Percentiles rank a stretch among this genome's conserved stretches.
Evolutionary conservation across 2,888 invertebrate species (phyloP).

Genomic region (Drosophila atripex): DNA sequence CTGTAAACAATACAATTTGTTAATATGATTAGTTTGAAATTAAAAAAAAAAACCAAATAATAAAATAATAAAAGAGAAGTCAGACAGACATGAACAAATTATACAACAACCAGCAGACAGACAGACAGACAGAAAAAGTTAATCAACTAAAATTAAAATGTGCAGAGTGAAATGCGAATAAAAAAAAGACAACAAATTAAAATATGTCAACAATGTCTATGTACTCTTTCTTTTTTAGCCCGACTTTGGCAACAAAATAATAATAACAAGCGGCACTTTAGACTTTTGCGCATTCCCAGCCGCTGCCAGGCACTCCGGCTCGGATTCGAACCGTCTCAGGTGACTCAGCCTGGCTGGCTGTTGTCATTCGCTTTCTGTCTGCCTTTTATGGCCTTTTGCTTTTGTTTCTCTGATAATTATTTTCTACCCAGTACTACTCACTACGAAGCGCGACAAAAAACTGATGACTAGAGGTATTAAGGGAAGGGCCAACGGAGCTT

Average conservation of each 20-base stretch:
- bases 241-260: constrained; percentile 32
- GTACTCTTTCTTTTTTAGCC: constrained; percentile 26
- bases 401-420: constrained; percentile 39
- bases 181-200: constrained; percentile 26
- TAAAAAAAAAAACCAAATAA: neutral
- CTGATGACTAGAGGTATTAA: no score
- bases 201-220: constrained; percentile 67
- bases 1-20: constrained; percentile 3
- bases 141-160: constrained; percentile 77
- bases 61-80: no score
- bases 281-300: constrained; percentile 78
- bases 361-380: constrained; percentile 34
- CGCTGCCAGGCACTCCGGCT: constrained; percentile 47
- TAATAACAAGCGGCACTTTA: constrained; percentile 71
- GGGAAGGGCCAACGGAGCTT: no score
- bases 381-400: constrained; percentile 45
- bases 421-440: constrained; percentile 5
- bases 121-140: constrained; percentile 52
- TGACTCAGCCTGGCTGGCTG: constrained; percentile 70
- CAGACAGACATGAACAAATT: no score
- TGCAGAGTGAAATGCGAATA: constrained; percentile 38
- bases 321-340: constrained; percentile 53
- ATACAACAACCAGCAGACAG: no score
- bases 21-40: constrained; percentile 12
- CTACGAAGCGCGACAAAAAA: no score